Evolutionary conservation across 2,888 invertebrate species (phyloP), one percentile per base, ranked within the genome.

Genomic region (Xanthia icteritia): DNA sequence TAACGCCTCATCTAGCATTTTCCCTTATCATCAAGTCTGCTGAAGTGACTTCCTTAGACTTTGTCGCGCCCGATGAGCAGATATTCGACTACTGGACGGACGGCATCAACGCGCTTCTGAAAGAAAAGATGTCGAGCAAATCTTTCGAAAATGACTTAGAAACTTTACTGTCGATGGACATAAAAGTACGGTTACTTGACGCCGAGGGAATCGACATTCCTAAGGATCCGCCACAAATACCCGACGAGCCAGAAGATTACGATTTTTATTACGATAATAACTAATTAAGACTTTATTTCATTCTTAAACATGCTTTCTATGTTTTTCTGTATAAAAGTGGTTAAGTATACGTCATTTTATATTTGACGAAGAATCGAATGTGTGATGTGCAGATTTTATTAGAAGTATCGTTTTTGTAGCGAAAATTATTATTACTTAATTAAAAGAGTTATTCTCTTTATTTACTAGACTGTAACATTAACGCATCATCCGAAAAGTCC

Each of bases 201-300:
- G 98, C 99, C 0, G 99, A 99, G 95, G 99, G 99, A 11, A 98
- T 99, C 74, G 98, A 98, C 86, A 99, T 99, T 90, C 99, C 99
- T 1, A 98, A 99, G 91, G 98, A 98, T 91, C 98, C 99, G 23
- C 99, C 99, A 5, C 97, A 98, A 64, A 98, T 99, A 91, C 99
- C 99, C 0, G 98, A 98, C 71, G 98, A 98, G 92, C 99, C 99
- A 8, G 98, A 98, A 88, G 99, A 99, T 95, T 99, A 99, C 94
- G 98, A 99, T 93, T 99, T 99, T 94, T 98, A 97, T 92, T 98
- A 98, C 91, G 98, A 98, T 93, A 96, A 97, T 89, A 98, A 98
- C 92, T 98, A 95, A 92, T 68, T 77, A 68, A 31, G 36, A 72
- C 31, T 72, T 61, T 64, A 72, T 76, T 76, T 58, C 20, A 81